Evolutionary conservation across 2,888 invertebrate genomes (phyloP), one percentile per base, ranked within the genome.

Genomic region (Lymantria dispar): DNA sequence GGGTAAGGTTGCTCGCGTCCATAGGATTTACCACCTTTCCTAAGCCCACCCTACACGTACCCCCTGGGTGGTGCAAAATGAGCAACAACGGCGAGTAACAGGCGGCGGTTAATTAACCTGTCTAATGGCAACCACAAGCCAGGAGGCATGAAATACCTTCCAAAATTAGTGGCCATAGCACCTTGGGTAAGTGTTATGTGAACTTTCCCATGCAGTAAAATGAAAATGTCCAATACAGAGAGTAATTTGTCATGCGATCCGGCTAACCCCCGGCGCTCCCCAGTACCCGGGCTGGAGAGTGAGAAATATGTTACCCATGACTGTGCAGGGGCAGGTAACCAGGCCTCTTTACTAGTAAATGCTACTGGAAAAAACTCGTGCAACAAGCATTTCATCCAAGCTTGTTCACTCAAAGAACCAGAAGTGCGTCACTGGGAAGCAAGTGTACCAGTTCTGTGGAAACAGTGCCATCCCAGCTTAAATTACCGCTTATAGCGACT

Each of bases 381-480:
- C 59, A 58, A 41, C 59, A 60, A 38, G 54, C 51, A 0, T 56
- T 60, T 31, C 54, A 62, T 40, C 56, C 56, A 11, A 39, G 51
- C 43, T 38, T 62, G 31, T 58, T 62, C 14, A 45, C 43, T 11
- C 50, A 43, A n/a, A 55, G 49, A 42, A 38, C 52, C 22, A 60
- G 50, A 44, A 13, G 37, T n/a, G 29, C 42, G 7, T 49, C 45
- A 15, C 8, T 45, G 22, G 45, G 37, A 22, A 45, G 9, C 31
- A 43, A 37, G n/a, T n/a, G n/a, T n/a, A n/a, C n/a, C n/a, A n/a
- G n/a, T n/a, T n/a, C n/a, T n/a, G n/a, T n/a, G n/a, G n/a, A n/a
- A n/a, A n/a, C 33, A 33, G 33, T 33, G 10, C 33, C 10, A 10
- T 33, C 33, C 33, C 33, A 33, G 8, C 33, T 10, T 10, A 33